These are phyloP conservation scores for Lota lota DNA, from an alignment of 2,113 vertebrate genomes.

Conservation along the genomic window DNA sequence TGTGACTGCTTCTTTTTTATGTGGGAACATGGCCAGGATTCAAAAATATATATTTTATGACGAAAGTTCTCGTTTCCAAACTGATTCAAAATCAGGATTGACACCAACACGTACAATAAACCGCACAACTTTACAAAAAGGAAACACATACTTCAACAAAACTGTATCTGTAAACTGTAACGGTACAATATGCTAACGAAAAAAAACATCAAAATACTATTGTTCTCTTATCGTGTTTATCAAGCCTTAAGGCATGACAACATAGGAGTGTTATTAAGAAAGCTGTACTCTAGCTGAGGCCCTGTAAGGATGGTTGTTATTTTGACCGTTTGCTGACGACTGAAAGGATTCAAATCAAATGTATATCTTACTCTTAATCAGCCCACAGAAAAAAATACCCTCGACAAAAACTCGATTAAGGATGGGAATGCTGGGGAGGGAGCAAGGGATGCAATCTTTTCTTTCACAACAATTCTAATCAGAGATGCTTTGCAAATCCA, in stretches of 20 bases:
- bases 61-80: too few species aligned
- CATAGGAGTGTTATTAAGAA: slow-evolving; percentile 52
- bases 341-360: slow-evolving; percentile 55
- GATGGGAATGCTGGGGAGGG: slow-evolving; percentile 25
- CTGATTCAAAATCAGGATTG: too few species aligned
- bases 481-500: too few species aligned
- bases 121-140: too few species aligned
- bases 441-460: too few species aligned
- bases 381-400: neutral
- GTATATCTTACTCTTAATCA: slow-evolving; percentile 29
- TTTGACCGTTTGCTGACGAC: slow-evolving; percentile 47
- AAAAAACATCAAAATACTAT: slow-evolving; percentile 53
- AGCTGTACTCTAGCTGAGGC: slow-evolving; percentile 51
- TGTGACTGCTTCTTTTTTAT: too few species aligned
- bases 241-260: slow-evolving; percentile 45
- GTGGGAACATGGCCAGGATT: too few species aligned
- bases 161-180: too few species aligned
- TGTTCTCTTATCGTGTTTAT: slow-evolving; percentile 45
- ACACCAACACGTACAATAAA: too few species aligned
- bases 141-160: too few species aligned
- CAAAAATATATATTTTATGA: too few species aligned
- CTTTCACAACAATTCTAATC: too few species aligned
- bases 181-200: slow-evolving; percentile 21
- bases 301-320: slow-evolving; percentile 38
- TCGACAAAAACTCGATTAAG: slow-evolving; percentile 14